Base-by-base conservation (phyloP, 35 echinoderm and acorn worm genomes). In the Anneissia japonica region DNA sequence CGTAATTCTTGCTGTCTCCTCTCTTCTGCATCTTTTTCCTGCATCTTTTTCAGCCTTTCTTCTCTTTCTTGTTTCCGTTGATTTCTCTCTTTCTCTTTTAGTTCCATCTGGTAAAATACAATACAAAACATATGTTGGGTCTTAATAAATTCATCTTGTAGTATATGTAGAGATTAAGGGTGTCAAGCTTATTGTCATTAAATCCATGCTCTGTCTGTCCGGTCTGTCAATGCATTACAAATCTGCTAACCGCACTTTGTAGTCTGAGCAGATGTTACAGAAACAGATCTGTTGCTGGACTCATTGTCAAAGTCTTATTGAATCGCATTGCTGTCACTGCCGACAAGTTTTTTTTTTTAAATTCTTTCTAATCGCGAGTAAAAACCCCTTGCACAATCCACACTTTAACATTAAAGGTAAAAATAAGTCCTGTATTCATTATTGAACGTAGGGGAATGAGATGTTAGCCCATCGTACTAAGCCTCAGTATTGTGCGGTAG, bases 21-120 rank as follows among this genome's bases (percentile, higher is more conserved):
- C 73, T 76, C 82, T 37, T 89, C 46, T 72, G 32, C 10, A 35
- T 89, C 73, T 31, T 75, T 79, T 37, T 83, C 87, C 38, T 89
- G 38, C 56, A 75, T 17, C 43, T 89, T 82, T 29, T 34, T 31
- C 28, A 30, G 56, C 32, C 55, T 30, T 35, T 89, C 87, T 37
- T 83, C 79, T 41, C 87, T 74, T 29, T 83, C 55, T 31, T 32
- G 4, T 17, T 34, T 73, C 4, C 87, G 34, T 77, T 82, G 46
- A 16, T 83, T 76, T 5, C 64, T 26, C 17, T 89, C 87, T 39
- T 83, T 82, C 32, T 37, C 64, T 36, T 46, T 83, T 5, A 40
- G 12, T 75, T 79, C 64, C 30, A 75, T 41, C 77, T 89, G 28
- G 6, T 30, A 34, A 77, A 38, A 33, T 36, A 73, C 37, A 43